Conservation (phyloP, 1,140 invertebrate species). For the Gryon sp. region DNA sequence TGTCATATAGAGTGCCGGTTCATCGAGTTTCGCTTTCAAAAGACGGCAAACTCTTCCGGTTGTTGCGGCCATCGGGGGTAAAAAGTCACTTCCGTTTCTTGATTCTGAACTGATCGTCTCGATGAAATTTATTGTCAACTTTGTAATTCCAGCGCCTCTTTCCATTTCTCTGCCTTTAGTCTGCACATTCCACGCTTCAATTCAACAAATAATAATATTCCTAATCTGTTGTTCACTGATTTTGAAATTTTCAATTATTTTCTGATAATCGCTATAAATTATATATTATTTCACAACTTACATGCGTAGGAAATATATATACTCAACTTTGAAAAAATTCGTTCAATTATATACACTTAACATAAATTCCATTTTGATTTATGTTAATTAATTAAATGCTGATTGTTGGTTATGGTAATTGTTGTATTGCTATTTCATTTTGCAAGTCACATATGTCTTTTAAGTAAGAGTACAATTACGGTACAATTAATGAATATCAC, state of each 20-base stretch:
- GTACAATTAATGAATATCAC: slow-evolving; percentile 7
- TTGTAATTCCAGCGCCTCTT: slow-evolving; percentile 39
- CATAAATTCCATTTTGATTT: too few species aligned
- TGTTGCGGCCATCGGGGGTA: slow-evolving; percentile 15
- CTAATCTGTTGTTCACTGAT: neutral
- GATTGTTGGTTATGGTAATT: too few species aligned
- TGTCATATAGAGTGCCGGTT: slow-evolving; percentile 35
- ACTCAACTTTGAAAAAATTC: too few species aligned
- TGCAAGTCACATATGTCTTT: neutral
- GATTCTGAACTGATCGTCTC: slow-evolving; percentile 21
- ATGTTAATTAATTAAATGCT: too few species aligned
- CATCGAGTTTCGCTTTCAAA: slow-evolving; percentile 27
- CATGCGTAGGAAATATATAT: too few species aligned
- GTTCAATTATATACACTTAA: too few species aligned
- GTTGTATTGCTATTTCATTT: neutral
- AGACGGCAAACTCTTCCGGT: slow-evolving; percentile 27
- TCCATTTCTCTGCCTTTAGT: too few species aligned
- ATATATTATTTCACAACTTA: too few species aligned
- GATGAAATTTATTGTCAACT: slow-evolving; percentile 34
- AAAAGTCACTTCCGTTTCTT: slow-evolving; percentile 31
- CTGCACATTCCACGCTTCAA: neutral
- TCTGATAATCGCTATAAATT: neutral
- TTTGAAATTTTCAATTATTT: slow-evolving; percentile 2
- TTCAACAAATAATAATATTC: slow-evolving; percentile 10
- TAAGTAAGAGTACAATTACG: neutral